These are phyloP conservation scores for Morpho helenor DNA, from an alignment of 2,888 invertebrate species.

Conservation along the genomic window DNA sequence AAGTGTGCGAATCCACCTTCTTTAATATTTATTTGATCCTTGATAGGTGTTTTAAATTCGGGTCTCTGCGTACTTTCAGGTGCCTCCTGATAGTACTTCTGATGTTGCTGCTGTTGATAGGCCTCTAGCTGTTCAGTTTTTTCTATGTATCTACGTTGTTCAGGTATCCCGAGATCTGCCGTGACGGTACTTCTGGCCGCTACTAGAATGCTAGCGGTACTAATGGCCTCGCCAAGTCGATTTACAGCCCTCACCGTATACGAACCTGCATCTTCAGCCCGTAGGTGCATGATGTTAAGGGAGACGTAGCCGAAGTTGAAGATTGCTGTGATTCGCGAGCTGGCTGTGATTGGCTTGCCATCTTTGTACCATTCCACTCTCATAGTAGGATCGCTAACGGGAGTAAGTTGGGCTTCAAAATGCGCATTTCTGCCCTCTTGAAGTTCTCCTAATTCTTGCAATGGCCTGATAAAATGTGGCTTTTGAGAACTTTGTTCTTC, in stretches of 20 bases:
- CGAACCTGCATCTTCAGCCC: constrained; percentile 98
- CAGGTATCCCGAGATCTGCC: constrained; percentile 91
- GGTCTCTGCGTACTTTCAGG: constrained; percentile 90
- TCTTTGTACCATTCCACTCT: constrained; percentile 97
- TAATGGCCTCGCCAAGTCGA: constrained; percentile 93
- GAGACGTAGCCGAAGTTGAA: constrained; percentile 99
- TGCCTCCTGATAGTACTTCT: constrained; percentile 88
- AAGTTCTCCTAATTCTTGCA: constrained; percentile 91
- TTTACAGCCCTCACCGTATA: constrained; percentile 96
- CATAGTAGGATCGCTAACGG: constrained; percentile 96
- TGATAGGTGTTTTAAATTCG: constrained; percentile 93
- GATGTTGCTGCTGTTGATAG: constrained; percentile 89
- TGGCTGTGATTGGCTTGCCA: constrained; percentile 96
- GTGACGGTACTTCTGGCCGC: constrained; percentile 90
- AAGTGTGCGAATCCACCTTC: constrained; percentile 98
- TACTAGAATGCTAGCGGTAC: constrained; percentile 88
- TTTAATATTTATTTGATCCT: constrained; percentile 90
- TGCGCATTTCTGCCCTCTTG: constrained; percentile 95
- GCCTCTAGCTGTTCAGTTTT: constrained; percentile 95
- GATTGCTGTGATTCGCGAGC: constrained; percentile 97
- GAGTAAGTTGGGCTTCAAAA: constrained; percentile 94
- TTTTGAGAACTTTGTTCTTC: constrained; percentile 90
- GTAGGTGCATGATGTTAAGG: constrained; percentile 98
- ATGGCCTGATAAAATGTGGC: constrained; percentile 92
- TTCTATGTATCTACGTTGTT: constrained; percentile 94